Evolutionary conservation across 2,888 invertebrate genomes (phyloP).

Genomic region (Steinernema carpocapsae): DNA sequence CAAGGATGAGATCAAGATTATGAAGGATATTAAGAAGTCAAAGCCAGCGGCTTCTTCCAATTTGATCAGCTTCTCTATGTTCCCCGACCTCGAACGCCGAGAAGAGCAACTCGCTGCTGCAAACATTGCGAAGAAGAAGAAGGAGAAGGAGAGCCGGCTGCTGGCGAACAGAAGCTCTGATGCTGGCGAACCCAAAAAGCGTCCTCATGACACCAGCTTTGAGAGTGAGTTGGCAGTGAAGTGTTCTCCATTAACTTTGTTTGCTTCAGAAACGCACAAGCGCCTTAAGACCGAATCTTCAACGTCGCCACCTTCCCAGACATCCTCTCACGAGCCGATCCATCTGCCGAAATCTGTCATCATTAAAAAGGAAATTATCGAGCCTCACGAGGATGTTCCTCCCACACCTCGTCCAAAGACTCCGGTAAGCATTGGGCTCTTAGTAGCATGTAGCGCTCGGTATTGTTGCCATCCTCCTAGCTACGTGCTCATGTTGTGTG

Average conservation of each 20-base stretch:
- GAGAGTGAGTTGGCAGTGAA: neutral
- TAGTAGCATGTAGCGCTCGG: constrained; percentile 13
- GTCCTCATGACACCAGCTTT: neutral
- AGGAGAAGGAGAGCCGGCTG: constrained; percentile 6
- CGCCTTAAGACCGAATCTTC: constrained; percentile 2
- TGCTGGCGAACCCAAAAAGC: neutral
- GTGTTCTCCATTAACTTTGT: neutral
- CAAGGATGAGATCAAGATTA: too few species aligned
- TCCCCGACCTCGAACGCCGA: constrained; percentile 20
- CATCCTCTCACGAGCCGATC: neutral
- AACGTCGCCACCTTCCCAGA: neutral
- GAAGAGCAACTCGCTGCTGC: constrained; percentile 19
- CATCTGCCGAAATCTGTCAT: neutral
- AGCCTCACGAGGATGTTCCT: neutral
- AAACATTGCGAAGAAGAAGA: constrained; percentile 3
- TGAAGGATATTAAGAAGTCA: neutral
- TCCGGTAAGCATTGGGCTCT: constrained; percentile 1
- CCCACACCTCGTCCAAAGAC: neutral
- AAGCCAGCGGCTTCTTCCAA: neutral
- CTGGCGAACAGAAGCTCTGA: neutral
- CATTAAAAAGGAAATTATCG: neutral
- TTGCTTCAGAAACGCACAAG: neutral
- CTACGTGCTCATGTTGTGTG: neutral
- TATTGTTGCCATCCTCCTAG: neutral
- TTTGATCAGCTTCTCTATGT: constrained; percentile 15